Conservation (phyloP, 2,113 vertebrate species). For the Serilophus lunatus region DNA sequence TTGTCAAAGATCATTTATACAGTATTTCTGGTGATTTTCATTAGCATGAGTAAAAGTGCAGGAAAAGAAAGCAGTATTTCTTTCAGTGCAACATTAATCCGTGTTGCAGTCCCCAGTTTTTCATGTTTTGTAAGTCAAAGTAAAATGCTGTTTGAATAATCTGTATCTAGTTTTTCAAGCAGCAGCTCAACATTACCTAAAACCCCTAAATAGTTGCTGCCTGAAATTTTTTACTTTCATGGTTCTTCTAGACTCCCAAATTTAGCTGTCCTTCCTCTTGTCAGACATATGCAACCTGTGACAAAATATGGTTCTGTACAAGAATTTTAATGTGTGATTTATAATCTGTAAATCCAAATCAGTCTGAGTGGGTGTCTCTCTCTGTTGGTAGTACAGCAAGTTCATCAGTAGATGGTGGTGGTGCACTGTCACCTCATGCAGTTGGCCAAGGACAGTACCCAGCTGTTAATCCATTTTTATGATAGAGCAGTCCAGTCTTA, state of each 20-base stretch:
- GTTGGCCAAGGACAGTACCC: too few relatives aligned
- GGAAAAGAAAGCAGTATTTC: background rate
- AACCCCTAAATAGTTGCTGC: background rate
- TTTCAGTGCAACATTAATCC: background rate
- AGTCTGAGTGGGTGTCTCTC: accelerated
- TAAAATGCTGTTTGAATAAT: background rate
- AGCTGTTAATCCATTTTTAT: background rate
- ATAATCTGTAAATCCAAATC: background rate
- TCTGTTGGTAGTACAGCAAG: constrained; percentile 1
- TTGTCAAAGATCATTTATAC: background rate
- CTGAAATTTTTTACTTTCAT: background rate
- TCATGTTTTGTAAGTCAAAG: background rate
- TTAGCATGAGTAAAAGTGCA: background rate
- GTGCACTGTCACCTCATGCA: constrained; percentile 7
- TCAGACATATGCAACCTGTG: background rate
- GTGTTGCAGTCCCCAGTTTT: background rate
- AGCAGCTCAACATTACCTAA: background rate
- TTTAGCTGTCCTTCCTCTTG: background rate
- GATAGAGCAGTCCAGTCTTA: background rate
- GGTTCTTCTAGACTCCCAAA: background rate
- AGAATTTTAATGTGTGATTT: background rate
- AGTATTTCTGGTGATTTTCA: background rate
- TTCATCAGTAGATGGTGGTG: constrained; percentile 53
- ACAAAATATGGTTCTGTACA: background rate
- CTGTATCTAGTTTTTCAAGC: background rate